Base-by-base conservation (phyloP, 1,140 invertebrate species). In the Drosophila albomicans region DNA sequence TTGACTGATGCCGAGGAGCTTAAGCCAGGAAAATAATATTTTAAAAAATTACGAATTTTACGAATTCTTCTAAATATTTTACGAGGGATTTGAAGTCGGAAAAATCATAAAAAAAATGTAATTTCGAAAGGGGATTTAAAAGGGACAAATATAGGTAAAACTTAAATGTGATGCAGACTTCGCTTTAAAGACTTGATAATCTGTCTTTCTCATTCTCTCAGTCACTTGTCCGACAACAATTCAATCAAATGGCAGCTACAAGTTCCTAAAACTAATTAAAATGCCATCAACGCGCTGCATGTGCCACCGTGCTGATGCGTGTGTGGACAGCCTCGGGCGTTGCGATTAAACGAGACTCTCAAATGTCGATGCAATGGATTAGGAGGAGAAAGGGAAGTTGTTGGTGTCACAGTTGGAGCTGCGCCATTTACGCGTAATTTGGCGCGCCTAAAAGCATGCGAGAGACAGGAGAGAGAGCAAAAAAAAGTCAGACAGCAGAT, bases 191-290 rank as follows among this genome's bases (percentile, higher is more conserved):
- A n/a, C 48, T 25, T 25, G 15, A 8, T 59, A 59, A 59, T 59
- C 57, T 59, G 10, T 46, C 46, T 20, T n/a, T 35, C 25, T 32
- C 5, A 8, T n/a, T 32, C 25, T 32, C 13, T 1, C 38, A 13
- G 10, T 20, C 8, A 13, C 13, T 49, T 62, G 58, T 62, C 58
- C 10, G 51, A 75, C 69, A 82, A 82, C 80, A 89, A 84, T 88
- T 88, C 84, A 88, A 88, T 88, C 85, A 88, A 88, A 81, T 81
- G 79, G 75, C 54, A 65, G 84, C 84, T 84, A 88, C 85, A 88
- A 88, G 84, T 88, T 88, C 77, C 85, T 88, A 81, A 88, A 88
- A 88, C 84, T 88, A 88, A 88, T 88, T 88, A 88, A 88, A 88
- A 88, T 89, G 84, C 84, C 84, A 88, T 88, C 84, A 88, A 80